These are phyloP conservation scores for Anguilla megastoma DNA, from an alignment of 2,797 vertebrate genomes.

Conservation along the genomic window DNA sequence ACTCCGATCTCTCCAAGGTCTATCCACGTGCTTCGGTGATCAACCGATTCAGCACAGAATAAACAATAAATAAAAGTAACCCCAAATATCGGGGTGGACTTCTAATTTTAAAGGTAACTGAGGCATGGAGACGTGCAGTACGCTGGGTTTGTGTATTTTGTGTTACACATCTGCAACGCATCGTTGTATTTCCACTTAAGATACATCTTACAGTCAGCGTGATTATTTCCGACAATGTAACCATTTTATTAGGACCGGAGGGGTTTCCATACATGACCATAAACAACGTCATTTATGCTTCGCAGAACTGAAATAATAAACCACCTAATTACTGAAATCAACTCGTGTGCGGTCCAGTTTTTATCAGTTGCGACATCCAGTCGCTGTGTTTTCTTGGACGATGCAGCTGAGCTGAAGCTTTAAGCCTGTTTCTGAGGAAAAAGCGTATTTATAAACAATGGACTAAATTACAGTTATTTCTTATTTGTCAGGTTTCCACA, in stretches of 20 bases:
- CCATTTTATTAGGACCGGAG: conserved; percentile 19
- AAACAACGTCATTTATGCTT: conserved; percentile 51
- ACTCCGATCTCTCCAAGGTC: background rate
- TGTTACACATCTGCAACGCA: conserved; percentile 64
- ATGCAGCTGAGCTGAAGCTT: background rate
- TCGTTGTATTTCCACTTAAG: conserved; percentile 63
- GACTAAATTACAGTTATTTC: background rate
- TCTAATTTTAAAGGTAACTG: conserved; percentile 6
- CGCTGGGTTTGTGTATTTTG: conserved; percentile 62
- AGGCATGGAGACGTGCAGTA: conserved; percentile 37
- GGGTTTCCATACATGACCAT: conserved; percentile 53
- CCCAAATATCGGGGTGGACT: conserved; percentile 7
- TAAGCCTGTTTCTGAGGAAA: background rate
- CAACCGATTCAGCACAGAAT: background rate
- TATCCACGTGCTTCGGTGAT: conserved; percentile 7
- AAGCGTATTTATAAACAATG: background rate
- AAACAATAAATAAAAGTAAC: background rate
- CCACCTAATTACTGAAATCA: conserved; percentile 55
- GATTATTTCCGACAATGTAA: conserved; percentile 63
- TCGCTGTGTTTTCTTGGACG: background rate
- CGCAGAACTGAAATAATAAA: conserved; percentile 65
- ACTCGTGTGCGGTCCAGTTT: conserved; percentile 53
- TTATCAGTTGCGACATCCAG: conserved; percentile 25
- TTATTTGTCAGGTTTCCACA: background rate
- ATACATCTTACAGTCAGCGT: conserved; percentile 55